Evolutionary conservation across 2,888 invertebrate species (phyloP).

Genomic region (Caenorhabditis japonica): DNA sequence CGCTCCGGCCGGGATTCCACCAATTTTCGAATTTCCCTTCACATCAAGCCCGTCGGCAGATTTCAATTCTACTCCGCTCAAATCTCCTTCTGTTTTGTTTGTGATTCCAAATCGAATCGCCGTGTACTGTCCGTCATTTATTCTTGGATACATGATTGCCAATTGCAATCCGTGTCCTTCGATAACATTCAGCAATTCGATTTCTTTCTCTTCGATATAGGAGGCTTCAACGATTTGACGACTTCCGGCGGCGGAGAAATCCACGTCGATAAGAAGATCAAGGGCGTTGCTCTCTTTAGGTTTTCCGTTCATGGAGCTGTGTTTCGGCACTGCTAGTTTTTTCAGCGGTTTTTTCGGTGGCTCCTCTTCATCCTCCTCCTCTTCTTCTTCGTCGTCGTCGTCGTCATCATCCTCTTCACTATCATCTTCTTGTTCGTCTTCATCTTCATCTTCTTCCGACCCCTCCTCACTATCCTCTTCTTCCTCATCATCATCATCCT

Average conservation of each 20-base stretch:
- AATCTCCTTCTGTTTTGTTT: conserved; percentile 37
- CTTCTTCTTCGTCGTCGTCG: conserved; percentile 62
- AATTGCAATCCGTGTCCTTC: conserved; percentile 57
- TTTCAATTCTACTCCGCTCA: conserved; percentile 44
- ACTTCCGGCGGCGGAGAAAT: conserved; percentile 62
- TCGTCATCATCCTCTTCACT: conserved; percentile 48
- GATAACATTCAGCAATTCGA: conserved; percentile 56
- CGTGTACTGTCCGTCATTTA: conserved; percentile 57
- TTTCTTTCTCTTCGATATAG: conserved; percentile 16
- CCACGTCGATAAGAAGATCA: conserved; percentile 64
- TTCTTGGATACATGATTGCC: conserved; percentile 46
- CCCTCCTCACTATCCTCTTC: conserved; percentile 49
- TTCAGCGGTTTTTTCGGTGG: not conserved
- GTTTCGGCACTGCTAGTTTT: not conserved
- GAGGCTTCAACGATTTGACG: conserved; percentile 51
- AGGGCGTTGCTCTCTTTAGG: conserved; percentile 34
- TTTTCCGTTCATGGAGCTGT: conserved; percentile 36
- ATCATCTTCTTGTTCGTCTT: conserved; percentile 44
- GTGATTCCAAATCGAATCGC: conserved; percentile 42
- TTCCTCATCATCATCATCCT: conserved; percentile 39
- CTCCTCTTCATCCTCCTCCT: conserved; percentile 58
- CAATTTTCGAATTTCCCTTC: conserved; percentile 45
- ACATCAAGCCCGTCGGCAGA: conserved; percentile 33
- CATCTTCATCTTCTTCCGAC: conserved; percentile 53
- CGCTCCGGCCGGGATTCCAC: conserved; percentile 20